Base-by-base conservation (phyloP, 2,888 invertebrate species). In the Mythimna pallens region DNA sequence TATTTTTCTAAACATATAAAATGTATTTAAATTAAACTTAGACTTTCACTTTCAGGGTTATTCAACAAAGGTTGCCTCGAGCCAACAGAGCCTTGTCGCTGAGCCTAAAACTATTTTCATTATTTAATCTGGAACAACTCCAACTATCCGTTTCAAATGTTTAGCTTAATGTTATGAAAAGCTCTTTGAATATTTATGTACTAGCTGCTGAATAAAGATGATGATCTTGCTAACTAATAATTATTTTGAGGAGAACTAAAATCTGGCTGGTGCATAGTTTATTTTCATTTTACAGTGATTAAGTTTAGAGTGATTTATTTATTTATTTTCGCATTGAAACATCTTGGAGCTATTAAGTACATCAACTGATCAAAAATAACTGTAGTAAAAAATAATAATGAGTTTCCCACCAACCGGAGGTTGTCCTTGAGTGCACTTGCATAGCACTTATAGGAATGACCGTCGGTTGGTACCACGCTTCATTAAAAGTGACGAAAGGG, bases 131-230 rank as follows among this genome's bases (percentile, higher is more conserved):
- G 83, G 73, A 73, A 54, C 62, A 43, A 47, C 55, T 76, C 76
- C 83, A 82, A 74, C 52, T 70, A 72, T 73, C 62, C 66, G 20
- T 76, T 80, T 74, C 71, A 74, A 82, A 80, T 74, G 70, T 71
- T 62, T 52, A 80, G 25, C 61, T 65, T 58, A 72, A 74, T 70
- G 55, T 72, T 67, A 76, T 76, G 65, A 82, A 80, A 66, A 74
- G 58, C 69, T 65, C 47, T 77, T 36, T 76, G 69, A 74, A 54
- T 76, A 76, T 76, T 50, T 34, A 73, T 57, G 50, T 50, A 34
- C 40, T 7, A 22, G 22, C 20, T 40, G 8, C 12, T 76, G 50
- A 76, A 65, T 65, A 76, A 65, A 58, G 30, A 64, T 64, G 36
- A 57, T 4, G 4, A 36, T n/a, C 25, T 55, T 34, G 25, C 57